phyloP scores from a whole-genome alignment of 2,888 invertebrate species.

The Cephalotes varians region DNA sequence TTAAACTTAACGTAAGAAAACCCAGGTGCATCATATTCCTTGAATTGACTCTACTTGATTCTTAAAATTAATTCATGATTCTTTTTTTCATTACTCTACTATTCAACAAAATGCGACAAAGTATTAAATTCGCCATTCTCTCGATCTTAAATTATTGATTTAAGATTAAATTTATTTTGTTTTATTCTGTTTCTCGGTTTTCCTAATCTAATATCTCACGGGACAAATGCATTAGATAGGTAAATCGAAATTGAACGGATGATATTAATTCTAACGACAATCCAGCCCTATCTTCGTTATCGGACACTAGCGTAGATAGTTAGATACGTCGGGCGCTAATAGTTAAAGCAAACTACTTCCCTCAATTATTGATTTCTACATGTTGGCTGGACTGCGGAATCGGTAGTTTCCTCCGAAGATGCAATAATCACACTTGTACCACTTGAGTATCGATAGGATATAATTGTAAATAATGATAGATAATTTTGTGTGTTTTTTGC shows the following conservation, averaged over 20 bases:
- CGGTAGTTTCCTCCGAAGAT: constrained; percentile 54
- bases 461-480: constrained; percentile 17
- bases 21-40: background rate
- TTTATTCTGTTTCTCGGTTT: background rate
- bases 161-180: too few relatives aligned
- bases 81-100: background rate
- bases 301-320: constrained; percentile 23
- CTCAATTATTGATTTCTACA: constrained; percentile 63
- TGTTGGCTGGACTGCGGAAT: constrained; percentile 45
- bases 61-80: background rate
- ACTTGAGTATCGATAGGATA: constrained; percentile 1
- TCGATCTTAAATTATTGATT: background rate
- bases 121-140: background rate
- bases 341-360: constrained; percentile 63
- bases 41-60: background rate
- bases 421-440: constrained; percentile 69
- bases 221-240: constrained; percentile 11
- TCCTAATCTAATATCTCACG: background rate
- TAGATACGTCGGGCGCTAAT: constrained; percentile 50
- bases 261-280: constrained; percentile 47
- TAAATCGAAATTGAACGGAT: constrained; percentile 44
- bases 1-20: background rate
- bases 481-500: background rate
- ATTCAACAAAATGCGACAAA: background rate
- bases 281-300: constrained; percentile 35